Conservation (phyloP, 1,140 invertebrate species). For the Sitophilus oryzae region DNA sequence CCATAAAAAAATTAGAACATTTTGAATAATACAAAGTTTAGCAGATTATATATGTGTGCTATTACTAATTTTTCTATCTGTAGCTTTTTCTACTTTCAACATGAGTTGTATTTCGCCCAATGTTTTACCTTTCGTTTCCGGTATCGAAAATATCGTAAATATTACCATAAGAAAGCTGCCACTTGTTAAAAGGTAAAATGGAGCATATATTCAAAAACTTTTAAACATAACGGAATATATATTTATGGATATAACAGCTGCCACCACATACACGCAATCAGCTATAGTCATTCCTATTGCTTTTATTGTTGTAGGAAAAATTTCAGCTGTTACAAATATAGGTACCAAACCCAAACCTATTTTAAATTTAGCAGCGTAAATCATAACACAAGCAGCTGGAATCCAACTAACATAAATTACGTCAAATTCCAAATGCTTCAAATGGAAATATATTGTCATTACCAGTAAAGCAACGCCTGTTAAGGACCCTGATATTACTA, state of each 20-base stretch:
- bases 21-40: no score
- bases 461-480: conserved; percentile 25
- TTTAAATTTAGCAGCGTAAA: conserved; percentile 32
- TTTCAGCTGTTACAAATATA: conserved; percentile 61
- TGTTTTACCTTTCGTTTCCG: conserved; percentile 33
- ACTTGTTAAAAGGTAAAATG: conserved; percentile 26
- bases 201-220: conserved; percentile 20
- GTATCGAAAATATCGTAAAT: conserved; percentile 18
- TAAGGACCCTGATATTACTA: conserved; percentile 25
- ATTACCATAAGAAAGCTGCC: conserved; percentile 11
- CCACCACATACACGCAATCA: conserved; percentile 26
- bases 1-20: no score
- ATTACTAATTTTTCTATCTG: no score
- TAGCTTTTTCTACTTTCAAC: conserved; percentile 24
- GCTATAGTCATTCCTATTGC: conserved; percentile 38
- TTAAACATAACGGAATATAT: conserved; percentile 46
- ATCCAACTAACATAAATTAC: conserved; percentile 26
- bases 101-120: conserved; percentile 29
- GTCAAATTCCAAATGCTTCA: conserved; percentile 25
- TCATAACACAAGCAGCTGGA: conserved; percentile 30
- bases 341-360: conserved; percentile 51
- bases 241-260: conserved; percentile 62
- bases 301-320: conserved; percentile 57
- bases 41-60: no score
- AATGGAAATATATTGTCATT: conserved; percentile 32